Percentiles rank a stretch among this genome's conserved stretches.
Evolutionary conservation across 2,113 vertebrate species (phyloP).

Genomic region (Arvicanthis niloticus): DNA sequence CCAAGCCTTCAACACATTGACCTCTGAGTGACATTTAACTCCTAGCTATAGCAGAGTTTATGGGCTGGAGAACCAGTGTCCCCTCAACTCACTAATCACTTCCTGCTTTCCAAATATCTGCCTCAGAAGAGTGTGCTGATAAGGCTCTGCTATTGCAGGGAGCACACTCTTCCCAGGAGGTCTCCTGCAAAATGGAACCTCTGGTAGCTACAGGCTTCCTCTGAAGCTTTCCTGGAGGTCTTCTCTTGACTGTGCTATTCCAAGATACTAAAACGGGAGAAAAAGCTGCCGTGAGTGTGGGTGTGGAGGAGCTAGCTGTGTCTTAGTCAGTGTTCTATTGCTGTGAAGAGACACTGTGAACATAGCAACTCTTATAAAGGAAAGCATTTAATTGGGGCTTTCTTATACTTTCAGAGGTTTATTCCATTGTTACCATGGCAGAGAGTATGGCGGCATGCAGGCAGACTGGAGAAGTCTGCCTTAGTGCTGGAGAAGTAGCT

Average conservation of each 20-base stretch:
- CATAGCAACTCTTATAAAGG: background rate
- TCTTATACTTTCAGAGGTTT: background rate
- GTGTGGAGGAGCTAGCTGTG: background rate
- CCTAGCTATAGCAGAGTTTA: background rate
- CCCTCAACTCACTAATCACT: too few species aligned
- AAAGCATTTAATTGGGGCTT: background rate
- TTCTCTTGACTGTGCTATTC: background rate
- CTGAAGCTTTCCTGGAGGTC: background rate
- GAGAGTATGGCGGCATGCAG: background rate
- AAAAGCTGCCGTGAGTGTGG: background rate
- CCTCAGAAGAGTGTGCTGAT: background rate
- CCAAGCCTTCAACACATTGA: background rate
- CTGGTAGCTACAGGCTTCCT: background rate
- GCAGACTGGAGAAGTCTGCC: too few species aligned
- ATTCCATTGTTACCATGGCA: background rate
- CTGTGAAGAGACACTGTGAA: background rate
- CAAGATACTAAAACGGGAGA: background rate
- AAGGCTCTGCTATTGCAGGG: background rate
- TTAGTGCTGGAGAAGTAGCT: background rate
- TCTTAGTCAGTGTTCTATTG: background rate
- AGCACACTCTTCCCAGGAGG: background rate
- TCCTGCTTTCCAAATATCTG: background rate
- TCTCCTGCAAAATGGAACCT: background rate
- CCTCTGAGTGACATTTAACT: too few species aligned
- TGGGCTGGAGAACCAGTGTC: background rate